Evolutionary conservation across 2,888 invertebrate genomes (phyloP).

Genomic region (Oligia latruncula): DNA sequence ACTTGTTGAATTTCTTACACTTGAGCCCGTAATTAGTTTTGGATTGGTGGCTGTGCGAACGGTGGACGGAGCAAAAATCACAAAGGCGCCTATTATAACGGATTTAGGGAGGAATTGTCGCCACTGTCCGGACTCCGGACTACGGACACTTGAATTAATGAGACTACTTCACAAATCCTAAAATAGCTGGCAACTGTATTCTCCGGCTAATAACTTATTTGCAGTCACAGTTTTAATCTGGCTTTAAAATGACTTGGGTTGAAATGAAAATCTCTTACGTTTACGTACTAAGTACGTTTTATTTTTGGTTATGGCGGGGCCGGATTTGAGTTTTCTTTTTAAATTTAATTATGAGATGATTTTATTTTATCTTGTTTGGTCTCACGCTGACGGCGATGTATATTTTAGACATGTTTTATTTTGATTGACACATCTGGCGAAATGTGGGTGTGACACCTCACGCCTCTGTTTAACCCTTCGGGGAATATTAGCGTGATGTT

Average conservation of each 20-base stretch:
- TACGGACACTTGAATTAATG: conserved; percentile 78
- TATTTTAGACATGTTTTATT: neutral
- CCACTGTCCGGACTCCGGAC: conserved; percentile 63
- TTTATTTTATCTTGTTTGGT: neutral
- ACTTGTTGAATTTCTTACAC: conserved; percentile 72
- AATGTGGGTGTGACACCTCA: too few species aligned
- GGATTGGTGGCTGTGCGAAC: conserved; percentile 71
- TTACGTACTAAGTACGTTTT: conserved; percentile 37
- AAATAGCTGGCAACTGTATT: conserved; percentile 68
- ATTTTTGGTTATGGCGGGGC: conserved; percentile 21
- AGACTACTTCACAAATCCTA: conserved; percentile 72
- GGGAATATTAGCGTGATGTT: too few species aligned
- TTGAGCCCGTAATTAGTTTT: conserved; percentile 81
- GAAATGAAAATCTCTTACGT: conserved; percentile 66
- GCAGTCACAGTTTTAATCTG: conserved; percentile 65
- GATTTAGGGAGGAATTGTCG: conserved; percentile 75
- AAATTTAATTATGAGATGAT: neutral
- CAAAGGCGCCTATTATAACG: conserved; percentile 77
- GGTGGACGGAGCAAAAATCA: conserved; percentile 76
- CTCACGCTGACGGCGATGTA: neutral
- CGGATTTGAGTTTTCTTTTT: neutral
- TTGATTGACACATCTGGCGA: neutral
- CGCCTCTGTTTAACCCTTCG: too few species aligned
- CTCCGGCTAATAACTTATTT: conserved; percentile 68
- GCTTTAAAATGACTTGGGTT: conserved; percentile 58